Conservation (phyloP, 1,140 invertebrate species). For the Drosophila navojoa region DNA sequence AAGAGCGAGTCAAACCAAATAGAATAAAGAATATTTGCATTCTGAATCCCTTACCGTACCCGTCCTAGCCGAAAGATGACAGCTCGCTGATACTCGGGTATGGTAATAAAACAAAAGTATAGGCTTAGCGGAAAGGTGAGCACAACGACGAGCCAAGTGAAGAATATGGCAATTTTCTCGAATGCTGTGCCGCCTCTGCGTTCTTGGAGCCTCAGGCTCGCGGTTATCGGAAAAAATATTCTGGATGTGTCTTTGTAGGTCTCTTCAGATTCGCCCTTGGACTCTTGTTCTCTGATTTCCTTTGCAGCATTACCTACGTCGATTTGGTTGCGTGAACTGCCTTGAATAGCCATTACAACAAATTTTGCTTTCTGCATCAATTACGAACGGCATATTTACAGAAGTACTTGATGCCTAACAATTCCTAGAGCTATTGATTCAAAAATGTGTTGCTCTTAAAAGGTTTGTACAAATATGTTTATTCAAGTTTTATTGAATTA, state of each 20-base stretch:
- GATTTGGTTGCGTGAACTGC: background rate
- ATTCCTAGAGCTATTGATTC: background rate
- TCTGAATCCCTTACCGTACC: slow-evolving; percentile 85
- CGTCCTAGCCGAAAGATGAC: slow-evolving; percentile 94
- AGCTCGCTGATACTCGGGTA: slow-evolving; percentile 90
- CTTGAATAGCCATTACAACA: background rate
- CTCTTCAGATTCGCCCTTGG: too few species aligned
- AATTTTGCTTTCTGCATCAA: background rate
- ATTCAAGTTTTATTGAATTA: too few species aligned
- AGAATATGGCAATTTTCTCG: slow-evolving; percentile 89
- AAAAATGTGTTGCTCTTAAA: background rate
- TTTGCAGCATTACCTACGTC: background rate
- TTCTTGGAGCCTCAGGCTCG: slow-evolving; percentile 6
- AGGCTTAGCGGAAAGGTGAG: slow-evolving; percentile 92
- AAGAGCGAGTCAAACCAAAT: too few species aligned
- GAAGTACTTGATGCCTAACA: background rate
- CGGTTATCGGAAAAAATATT: too few species aligned
- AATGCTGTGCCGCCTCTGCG: background rate
- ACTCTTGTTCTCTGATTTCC: background rate
- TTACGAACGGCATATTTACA: background rate
- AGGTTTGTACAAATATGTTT: too few species aligned
- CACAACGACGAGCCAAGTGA: slow-evolving; percentile 90
- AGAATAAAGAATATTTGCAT: too few species aligned
- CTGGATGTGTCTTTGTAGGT: too few species aligned
- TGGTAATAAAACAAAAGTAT: slow-evolving; percentile 89